Base-by-base conservation (phyloP, 2,113 vertebrate species). In the Artemisiospiza belli region DNA sequence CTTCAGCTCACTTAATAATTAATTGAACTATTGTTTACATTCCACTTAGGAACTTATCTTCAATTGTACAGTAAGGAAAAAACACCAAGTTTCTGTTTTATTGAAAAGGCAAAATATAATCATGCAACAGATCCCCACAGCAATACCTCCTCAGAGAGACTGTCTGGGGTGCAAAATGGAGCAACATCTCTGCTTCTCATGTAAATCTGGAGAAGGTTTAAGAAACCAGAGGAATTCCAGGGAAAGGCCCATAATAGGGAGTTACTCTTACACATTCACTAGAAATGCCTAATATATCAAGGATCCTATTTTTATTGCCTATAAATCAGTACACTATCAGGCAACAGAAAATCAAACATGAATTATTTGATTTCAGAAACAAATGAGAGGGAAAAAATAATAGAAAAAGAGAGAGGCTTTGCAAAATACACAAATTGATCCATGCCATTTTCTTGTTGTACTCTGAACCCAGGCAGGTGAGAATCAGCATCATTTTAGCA, bases 1-100 rank as follows among this genome's bases (percentile, higher is more conserved):
- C 89, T 91, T 94, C 79, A 91, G 87, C 79, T 93, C 66, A 70
- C 47, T 89, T 83, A 96, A 77, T 87, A 95, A 97, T 93, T 94
- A 88, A 89, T 90, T 94, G 91, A 90, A 88, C 85, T 96, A 93
- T 78, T 81, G 59, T 93, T 90, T 96, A 63, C 58, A 89, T 91
- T 93, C 70, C 47, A 88, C 81, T 94, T 85, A 96, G 79, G 82
- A 97, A 93, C 52, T 72, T 93, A 67, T 78, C 94, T 93, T 85
- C 8, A 1, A 68, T 87, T 78, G 79, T 70, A 85, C 85, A 95
- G 70, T 83, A 92, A 83, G 81, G 82, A 66, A 94, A 85, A 59
- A 61, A 19, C 72, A 74, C 2, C 28, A 47, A 62, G 10, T 92
- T 92, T 92, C 83, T 84, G 37, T 15, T 91, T 68, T 66, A 94